These are phyloP conservation scores for Eueides isabella DNA, from an alignment of 1,140 invertebrate genomes.

Conservation along the genomic window DNA sequence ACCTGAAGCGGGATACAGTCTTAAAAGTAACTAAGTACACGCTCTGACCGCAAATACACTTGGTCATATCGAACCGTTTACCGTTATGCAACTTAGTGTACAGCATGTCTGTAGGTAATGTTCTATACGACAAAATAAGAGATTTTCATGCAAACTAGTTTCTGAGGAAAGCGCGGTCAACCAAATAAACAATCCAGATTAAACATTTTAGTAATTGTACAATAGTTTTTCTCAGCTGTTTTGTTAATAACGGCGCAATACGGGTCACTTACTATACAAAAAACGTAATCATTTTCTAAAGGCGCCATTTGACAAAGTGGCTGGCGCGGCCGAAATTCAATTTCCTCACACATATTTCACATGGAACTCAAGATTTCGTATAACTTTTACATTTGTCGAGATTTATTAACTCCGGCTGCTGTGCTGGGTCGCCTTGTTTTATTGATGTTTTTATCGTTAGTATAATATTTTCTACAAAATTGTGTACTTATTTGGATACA, in stretches of 20 bases:
- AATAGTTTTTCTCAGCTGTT: neutral
- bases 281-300: conserved; percentile 24
- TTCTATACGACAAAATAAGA: too few relatives aligned
- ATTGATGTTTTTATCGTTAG: conserved; percentile 16
- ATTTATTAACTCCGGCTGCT: conserved; percentile 28
- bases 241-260: neutral
- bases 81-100: too few relatives aligned
- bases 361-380: conserved; percentile 22
- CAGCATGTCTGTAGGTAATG: too few relatives aligned
- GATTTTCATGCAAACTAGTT: too few relatives aligned
- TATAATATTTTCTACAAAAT: neutral
- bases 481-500: neutral
- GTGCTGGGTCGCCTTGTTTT: conserved; percentile 12
- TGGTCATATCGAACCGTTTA: too few relatives aligned
- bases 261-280: conserved; percentile 6
- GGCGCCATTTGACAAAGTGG: conserved; percentile 25
- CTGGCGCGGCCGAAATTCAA: conserved; percentile 27
- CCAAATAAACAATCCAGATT: too few relatives aligned
- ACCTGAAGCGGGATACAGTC: too few relatives aligned
- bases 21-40: too few relatives aligned
- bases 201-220: too few relatives aligned
- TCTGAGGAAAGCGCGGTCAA: too few relatives aligned
- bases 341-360: conserved; percentile 33
- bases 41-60: too few relatives aligned
- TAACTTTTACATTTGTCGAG: conserved; percentile 28